Evolutionary conservation across 2,888 invertebrate genomes (phyloP).

Genomic region (Empis stercorea): DNA sequence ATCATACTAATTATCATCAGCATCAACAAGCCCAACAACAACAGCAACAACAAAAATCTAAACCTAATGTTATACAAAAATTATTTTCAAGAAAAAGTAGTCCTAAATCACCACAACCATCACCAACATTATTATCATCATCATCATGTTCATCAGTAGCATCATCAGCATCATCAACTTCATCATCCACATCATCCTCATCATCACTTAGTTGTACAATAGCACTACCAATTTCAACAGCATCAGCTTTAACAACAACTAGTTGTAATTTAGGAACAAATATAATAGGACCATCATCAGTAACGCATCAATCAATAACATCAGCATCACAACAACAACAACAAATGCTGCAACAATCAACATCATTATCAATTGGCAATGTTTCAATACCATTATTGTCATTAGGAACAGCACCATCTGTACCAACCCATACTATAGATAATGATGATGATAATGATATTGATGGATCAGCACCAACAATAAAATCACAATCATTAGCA

Average conservation of each 20-base stretch:
- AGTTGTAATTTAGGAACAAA: conserved; percentile 26
- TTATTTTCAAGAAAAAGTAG: conserved; percentile 36
- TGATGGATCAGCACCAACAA: conserved; percentile 9
- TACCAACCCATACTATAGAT: conserved; percentile 15
- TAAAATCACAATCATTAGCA: conserved; percentile 12
- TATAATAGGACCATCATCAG: conserved; percentile 14
- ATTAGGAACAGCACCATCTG: conserved; percentile 18
- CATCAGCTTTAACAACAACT: conserved; percentile 29
- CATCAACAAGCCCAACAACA: conserved; percentile 8
- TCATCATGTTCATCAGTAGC: conserved; percentile 14
- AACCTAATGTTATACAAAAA: conserved; percentile 35
- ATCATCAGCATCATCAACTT: conserved; percentile 13
- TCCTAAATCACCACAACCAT: conserved; percentile 31
- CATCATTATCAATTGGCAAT: conserved; percentile 1
- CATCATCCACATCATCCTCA: conserved; percentile 19
- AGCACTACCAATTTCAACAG: conserved; percentile 26
- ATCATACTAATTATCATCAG: conserved; percentile 13
- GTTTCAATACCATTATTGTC: background rate
- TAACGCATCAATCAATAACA: conserved; percentile 3
- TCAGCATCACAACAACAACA: conserved; percentile 13
- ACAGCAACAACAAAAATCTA: conserved; percentile 25
- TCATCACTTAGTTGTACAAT: conserved; percentile 17
- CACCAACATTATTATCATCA: conserved; percentile 14
- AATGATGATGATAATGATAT: background rate
- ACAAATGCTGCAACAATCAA: conserved; percentile 15